Evolutionary conservation across 1,140 invertebrate genomes (phyloP), one percentile per base, ranked within the genome.

Genomic region (Bacillus rossius): DNA sequence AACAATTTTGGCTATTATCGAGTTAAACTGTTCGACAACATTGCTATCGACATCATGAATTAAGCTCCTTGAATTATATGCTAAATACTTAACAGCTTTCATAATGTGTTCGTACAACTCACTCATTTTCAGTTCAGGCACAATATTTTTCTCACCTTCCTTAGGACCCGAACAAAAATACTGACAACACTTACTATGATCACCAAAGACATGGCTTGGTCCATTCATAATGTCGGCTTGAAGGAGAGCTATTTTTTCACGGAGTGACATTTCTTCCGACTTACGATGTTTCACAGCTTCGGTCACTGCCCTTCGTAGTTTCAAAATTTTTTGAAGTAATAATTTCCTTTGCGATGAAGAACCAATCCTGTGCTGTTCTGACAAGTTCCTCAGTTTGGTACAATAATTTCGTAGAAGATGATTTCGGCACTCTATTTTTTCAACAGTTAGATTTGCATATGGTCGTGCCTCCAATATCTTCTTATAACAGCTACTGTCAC

Each of bases 131-230:
- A 61, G 23, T 17, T 58, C 56, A 29, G 60, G 57, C 22, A 61
- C 40, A 17, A 56, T 22, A 53, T 69, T 71, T 49, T 41, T 48
- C 63, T 65, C 59, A 8, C 45, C 40, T 37, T 56, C 25, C 49
- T 60, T 62, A 48, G 56, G 23, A 29, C 48, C 57, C 37, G 48
- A 55, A 56, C 66, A 71, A 53, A 62, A 66, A 42, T 66, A 65
- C 16, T 55, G 50, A 48, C 55, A 37, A 43, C 68, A 72, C 20
- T 56, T 57, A 38, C 37, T 64, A 42, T 75, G 69, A 13, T 74
- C 65, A n/a, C 69, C 73, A 67, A 74, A 74, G n/a, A 71, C 62
- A 49, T 74, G 70, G 25, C 22, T 60, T 2, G 65, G 59, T 25
- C 66, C 54, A 60, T 73, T 71, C 25, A 65, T 3, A 2, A 73